Percentiles rank a stretch among this genome's conserved stretches.
phyloP scores from a whole-genome alignment of 2,113 vertebrate genomes.

The Galemys pyrenaicus region DNA sequence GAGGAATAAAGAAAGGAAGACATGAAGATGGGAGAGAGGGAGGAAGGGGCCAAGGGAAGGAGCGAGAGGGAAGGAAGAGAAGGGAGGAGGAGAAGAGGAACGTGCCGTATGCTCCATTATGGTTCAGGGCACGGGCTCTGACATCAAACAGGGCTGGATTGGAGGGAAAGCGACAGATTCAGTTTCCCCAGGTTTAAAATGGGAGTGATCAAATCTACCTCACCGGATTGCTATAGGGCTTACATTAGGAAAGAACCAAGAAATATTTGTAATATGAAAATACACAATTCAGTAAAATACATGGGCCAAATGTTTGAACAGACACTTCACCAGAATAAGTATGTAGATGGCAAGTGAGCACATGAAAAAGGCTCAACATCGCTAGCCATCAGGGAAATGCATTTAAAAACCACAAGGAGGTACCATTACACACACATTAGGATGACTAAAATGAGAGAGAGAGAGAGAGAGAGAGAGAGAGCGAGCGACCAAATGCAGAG shows the following conservation, averaged over 20 bases:
- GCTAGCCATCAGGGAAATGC: background rate
- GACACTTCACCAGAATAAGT: background rate
- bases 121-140: too few species aligned
- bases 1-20: too few species aligned
- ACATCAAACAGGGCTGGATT: background rate
- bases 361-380: background rate
- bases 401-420: too few species aligned
- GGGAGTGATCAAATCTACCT: background rate
- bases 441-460: background rate
- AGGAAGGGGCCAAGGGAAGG: background rate
- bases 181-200: background rate
- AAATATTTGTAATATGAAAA: background rate
- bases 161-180: background rate
- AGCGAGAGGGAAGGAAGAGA: background rate
- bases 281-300: background rate
- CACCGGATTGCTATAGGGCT: background rate
- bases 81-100: too few species aligned
- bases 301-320: background rate
- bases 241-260: background rate
- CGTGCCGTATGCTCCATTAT: fast-evolving
- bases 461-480: background rate
- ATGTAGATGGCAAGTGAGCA: background rate
- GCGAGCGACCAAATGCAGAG: too few species aligned
- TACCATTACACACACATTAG: background rate
- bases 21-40: too few species aligned